Conservation (phyloP, 2,113 vertebrate genomes). For the Epinephelus cyanopodus region DNA sequence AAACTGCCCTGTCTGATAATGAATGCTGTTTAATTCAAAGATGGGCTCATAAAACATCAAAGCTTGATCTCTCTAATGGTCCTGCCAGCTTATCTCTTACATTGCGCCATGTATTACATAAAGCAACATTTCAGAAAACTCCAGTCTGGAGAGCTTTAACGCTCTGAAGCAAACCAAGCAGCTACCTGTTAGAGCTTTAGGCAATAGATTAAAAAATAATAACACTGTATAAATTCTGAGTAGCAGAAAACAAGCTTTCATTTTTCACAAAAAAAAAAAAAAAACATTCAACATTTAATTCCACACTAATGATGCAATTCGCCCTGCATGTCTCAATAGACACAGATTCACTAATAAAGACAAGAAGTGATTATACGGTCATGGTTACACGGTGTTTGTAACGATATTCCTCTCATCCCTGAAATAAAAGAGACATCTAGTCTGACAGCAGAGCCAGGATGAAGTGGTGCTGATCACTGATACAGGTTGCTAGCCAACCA, state of each 20-base stretch:
- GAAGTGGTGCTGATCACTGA: slow-evolving; percentile 25
- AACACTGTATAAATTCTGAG: not conserved
- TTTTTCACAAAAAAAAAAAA: too few species aligned
- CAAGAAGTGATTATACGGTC: not conserved
- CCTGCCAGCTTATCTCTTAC: not conserved
- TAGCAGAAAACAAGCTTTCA: not conserved
- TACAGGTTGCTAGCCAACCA: slow-evolving; percentile 63
- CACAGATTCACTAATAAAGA: not conserved
- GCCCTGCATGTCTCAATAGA: not conserved
- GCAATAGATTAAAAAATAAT: not conserved
- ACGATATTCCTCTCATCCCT: slow-evolving; percentile 11
- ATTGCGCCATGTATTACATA: not conserved
- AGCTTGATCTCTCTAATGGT: not conserved
- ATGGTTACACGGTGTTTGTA: not conserved
- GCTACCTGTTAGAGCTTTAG: not conserved
- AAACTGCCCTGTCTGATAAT: not conserved
- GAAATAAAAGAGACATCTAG: slow-evolving; percentile 19
- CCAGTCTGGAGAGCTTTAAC: not conserved
- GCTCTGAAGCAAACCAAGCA: not conserved
- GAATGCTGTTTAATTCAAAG: not conserved
- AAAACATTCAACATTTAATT: not conserved
- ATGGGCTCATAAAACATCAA: not conserved
- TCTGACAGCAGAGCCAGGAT: slow-evolving; percentile 28
- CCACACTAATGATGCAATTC: not conserved
- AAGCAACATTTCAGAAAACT: slow-evolving; percentile 3